These are phyloP conservation scores for Gymnopithys bicolor DNA, from an alignment of 2,797 vertebrate genomes.

Conservation along the genomic window DNA sequence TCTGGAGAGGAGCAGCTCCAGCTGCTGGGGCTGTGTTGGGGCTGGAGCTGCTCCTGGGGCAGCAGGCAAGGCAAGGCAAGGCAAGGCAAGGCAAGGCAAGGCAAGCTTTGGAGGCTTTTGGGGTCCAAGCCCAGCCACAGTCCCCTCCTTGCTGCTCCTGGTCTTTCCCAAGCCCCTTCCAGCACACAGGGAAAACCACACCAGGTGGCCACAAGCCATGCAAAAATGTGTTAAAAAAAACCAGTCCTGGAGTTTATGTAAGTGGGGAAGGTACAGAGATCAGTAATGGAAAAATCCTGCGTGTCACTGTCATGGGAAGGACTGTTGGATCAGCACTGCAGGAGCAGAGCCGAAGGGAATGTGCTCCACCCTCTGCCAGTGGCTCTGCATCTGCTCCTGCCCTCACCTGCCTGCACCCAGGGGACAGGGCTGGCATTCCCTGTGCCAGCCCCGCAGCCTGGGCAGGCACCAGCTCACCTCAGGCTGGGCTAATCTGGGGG, in stretches of 20 bases:
- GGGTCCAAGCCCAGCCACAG: neutral
- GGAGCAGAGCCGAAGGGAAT: rapidly evolving
- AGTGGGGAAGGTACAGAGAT: neutral
- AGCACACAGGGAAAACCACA: rapidly evolving
- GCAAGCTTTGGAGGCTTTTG: neutral
- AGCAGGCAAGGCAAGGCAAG: too few relatives aligned
- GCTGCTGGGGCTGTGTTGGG: rapidly evolving
- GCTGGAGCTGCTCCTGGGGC: neutral
- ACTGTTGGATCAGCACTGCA: rapidly evolving
- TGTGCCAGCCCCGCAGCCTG: neutral
- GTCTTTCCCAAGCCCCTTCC: rapidly evolving
- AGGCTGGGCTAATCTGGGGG: rapidly evolving
- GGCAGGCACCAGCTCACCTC: neutral
- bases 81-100: too few relatives aligned
- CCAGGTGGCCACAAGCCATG: neutral
- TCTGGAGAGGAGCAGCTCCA: neutral
- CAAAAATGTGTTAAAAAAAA: rapidly evolving
- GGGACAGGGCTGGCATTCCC: neutral
- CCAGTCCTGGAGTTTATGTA: neutral
- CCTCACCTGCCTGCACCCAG: neutral
- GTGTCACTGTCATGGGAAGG: rapidly evolving
- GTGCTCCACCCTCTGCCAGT: rapidly evolving
- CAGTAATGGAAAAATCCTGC: neutral
- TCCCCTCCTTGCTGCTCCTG: neutral
- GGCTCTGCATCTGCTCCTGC: neutral